Percentiles rank a stretch among this genome's conserved stretches.
phyloP scores from a whole-genome alignment of 1,140 invertebrate species.

The Mactra quadrangularis region DNA sequence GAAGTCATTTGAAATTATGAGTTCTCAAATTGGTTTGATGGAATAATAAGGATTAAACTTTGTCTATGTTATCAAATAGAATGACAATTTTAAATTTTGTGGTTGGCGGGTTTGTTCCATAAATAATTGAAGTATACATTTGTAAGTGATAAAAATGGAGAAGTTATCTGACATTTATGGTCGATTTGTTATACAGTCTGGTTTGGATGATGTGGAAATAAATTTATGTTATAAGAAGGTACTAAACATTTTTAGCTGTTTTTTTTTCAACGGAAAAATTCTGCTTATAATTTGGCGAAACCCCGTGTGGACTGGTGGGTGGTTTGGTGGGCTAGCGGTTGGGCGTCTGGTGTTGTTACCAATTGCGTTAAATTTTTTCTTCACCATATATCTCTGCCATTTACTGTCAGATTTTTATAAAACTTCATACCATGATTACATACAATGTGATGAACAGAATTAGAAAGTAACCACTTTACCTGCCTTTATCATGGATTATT shows the following conservation, averaged over 20 bases:
- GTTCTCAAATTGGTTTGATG: background rate
- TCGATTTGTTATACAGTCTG: constrained; percentile 40
- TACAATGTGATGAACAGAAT: too few relatives aligned
- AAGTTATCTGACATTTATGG: constrained; percentile 23
- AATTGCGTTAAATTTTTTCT: too few relatives aligned
- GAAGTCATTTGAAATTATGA: background rate
- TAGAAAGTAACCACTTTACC: too few relatives aligned
- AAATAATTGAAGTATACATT: background rate
- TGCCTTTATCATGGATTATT: too few relatives aligned
- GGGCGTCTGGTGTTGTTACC: too few relatives aligned
- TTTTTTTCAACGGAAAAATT: background rate
- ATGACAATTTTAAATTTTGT: background rate
- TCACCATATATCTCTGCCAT: too few relatives aligned
- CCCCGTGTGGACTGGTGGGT: too few relatives aligned
- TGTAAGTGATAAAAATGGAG: constrained; percentile 2
- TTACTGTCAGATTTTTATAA: too few relatives aligned
- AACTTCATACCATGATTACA: too few relatives aligned
- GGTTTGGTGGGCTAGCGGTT: too few relatives aligned
- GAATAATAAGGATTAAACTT: background rate
- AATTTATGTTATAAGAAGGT: constrained; percentile 14
- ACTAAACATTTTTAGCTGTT: background rate
- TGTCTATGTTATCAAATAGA: background rate
- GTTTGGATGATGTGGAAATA: constrained; percentile 29
- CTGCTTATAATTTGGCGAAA: background rate
- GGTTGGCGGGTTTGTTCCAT: too few relatives aligned